A percentile compares a stretch with the other conserved stretches of the same genome.
Conservation (phyloP, 2,113 vertebrate genomes). For the Nesospiza acunhae region DNA sequence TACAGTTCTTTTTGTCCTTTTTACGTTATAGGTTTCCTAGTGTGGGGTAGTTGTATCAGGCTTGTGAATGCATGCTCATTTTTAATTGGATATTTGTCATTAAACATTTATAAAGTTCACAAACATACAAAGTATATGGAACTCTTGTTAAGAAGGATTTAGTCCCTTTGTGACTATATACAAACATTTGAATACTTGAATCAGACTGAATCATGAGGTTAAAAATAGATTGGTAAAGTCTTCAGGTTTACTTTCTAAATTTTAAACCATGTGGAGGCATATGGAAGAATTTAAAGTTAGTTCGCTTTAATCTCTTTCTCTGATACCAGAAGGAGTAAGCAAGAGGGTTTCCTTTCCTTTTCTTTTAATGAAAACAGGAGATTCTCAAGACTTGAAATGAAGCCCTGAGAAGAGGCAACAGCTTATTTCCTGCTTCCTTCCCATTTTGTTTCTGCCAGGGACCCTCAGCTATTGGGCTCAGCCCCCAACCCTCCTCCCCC, state of each 20-base stretch:
- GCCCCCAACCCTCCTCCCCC: not conserved
- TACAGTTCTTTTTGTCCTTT: not conserved
- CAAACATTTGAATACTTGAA: slow-evolving; percentile 12
- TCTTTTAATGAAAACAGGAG: slow-evolving; percentile 33
- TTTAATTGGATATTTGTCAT: not conserved
- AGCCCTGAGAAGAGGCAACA: not conserved
- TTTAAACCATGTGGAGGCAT: not conserved
- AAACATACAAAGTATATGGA: not conserved
- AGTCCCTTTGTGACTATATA: not conserved
- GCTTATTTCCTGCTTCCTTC: slow-evolving; percentile 39
- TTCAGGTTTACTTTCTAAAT: not conserved
- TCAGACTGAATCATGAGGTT: not conserved
- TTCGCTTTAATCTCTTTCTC: slow-evolving; percentile 14
- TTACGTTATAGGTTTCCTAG: not conserved
- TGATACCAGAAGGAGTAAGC: slow-evolving; percentile 7
- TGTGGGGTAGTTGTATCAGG: not conserved
- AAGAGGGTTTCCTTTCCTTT: not conserved
- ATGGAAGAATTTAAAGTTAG: slow-evolving; percentile 10
- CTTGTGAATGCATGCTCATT: not conserved
- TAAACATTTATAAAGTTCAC: not conserved
- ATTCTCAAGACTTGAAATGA: slow-evolving; percentile 2
- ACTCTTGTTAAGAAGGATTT: not conserved
- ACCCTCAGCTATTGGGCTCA: not conserved
- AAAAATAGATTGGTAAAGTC: slow-evolving; percentile 13
- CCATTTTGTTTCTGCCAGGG: not conserved